A percentile compares a stretch with the other conserved stretches of the same genome.
These are phyloP conservation scores for Rhinella marina DNA, from an alignment of 2,797 vertebrate species.

Conservation along the genomic window DNA sequence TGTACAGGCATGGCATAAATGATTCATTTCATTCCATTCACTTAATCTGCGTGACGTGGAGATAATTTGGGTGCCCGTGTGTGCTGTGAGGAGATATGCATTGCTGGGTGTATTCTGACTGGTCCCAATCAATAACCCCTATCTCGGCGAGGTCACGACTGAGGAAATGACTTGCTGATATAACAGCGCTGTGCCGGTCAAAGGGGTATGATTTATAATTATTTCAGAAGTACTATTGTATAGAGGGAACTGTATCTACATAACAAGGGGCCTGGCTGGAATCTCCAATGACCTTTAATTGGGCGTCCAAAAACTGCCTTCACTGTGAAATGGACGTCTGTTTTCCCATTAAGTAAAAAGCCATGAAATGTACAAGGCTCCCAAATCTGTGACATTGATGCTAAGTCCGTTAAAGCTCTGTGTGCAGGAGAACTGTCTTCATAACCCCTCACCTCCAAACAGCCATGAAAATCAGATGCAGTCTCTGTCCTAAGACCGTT, in stretches of 20 bases:
- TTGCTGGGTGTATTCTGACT: not conserved
- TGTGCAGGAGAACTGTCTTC: not conserved
- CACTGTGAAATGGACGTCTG: constrained; percentile 52
- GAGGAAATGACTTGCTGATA: constrained; percentile 53
- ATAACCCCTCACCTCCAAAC: constrained; percentile 3
- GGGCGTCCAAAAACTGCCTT: constrained; percentile 35
- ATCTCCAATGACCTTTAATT: constrained; percentile 39
- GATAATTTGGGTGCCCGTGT: constrained; percentile 45
- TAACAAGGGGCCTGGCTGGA: not conserved
- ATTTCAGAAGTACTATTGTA: constrained; percentile 27
- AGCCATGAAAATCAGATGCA: constrained; percentile 35
- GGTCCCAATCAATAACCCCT: constrained; percentile 46
- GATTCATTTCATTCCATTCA: constrained; percentile 57
- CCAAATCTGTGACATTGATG: constrained; percentile 53
- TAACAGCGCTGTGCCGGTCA: constrained; percentile 4
- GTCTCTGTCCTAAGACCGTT: not conserved
- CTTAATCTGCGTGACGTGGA: constrained; percentile 53
- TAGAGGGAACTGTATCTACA: constrained; percentile 9
- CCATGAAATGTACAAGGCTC: constrained; percentile 51
- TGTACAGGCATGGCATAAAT: constrained; percentile 51
- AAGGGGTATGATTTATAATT: not conserved
- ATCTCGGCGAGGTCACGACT: constrained; percentile 36
- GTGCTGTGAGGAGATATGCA: constrained; percentile 41
- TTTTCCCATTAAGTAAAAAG: constrained; percentile 51
- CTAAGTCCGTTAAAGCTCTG: constrained; percentile 30